phyloP scores from a whole-genome alignment of 2,888 invertebrate species.

The Calliphora vomitoria region DNA sequence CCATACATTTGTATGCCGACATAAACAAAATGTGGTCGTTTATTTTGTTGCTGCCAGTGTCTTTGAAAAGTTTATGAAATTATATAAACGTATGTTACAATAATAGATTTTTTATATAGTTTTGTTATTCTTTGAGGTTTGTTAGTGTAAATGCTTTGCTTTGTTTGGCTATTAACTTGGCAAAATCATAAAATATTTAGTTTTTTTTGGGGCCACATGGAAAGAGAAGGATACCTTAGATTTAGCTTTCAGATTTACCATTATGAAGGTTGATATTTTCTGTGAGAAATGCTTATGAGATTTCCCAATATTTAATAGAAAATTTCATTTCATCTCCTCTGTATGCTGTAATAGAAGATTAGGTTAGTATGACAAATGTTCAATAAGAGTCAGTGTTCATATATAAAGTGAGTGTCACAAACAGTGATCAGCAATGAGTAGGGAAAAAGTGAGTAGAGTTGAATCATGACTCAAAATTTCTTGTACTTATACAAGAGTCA shows the following conservation, averaged over 20 bases:
- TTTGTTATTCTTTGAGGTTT: constrained; percentile 16
- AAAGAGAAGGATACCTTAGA: background rate
- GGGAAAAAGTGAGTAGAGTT: too few species aligned
- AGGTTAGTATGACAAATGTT: too few species aligned
- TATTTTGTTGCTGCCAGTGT: background rate
- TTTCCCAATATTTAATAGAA: too few species aligned
- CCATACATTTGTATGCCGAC: background rate
- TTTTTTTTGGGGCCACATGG: background rate
- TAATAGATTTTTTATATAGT: constrained; percentile 23
- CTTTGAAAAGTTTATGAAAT: constrained; percentile 17
- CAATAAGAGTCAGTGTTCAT: too few species aligned
- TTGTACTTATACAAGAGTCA: too few species aligned
- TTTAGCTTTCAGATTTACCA: background rate
- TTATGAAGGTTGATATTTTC: too few species aligned
- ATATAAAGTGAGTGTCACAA: too few species aligned
- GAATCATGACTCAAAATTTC: too few species aligned
- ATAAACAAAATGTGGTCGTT: background rate
- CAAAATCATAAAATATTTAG: constrained; percentile 6
- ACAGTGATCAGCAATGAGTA: too few species aligned
- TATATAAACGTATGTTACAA: constrained; percentile 18
- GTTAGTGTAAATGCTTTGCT: background rate
- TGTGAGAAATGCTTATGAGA: too few species aligned
- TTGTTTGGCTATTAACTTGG: constrained; percentile 5
- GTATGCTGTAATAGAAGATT: too few species aligned
- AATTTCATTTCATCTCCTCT: too few species aligned